phyloP scores from a whole-genome alignment of 2,797 vertebrate genomes.

The Urocyon cinereoargenteus region DNA sequence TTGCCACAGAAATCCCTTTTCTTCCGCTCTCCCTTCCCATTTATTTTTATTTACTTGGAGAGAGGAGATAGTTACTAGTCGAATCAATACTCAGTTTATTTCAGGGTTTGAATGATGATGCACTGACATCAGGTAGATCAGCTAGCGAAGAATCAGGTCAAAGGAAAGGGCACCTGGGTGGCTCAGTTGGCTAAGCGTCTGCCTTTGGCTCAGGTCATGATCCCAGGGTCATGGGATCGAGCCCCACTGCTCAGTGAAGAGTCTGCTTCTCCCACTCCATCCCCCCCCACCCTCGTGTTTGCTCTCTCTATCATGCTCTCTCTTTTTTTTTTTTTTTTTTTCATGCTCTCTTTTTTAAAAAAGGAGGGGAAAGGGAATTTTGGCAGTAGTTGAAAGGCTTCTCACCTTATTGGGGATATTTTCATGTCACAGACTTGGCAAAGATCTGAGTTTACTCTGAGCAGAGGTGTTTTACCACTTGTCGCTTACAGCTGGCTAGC shows the following conservation, averaged over 20 bases:
- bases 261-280: too few species aligned
- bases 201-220: too few species aligned
- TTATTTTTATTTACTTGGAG: slow-evolving; percentile 8
- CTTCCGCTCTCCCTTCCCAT: not conserved
- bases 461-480: not conserved
- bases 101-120: not conserved
- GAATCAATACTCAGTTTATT: not conserved
- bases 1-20: not conserved
- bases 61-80: not conserved
- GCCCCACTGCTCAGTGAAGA: too few species aligned
- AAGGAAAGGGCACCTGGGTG: not conserved
- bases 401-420: not conserved
- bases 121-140: not conserved
- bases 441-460: not conserved
- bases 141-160: not conserved
- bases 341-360: too few species aligned
- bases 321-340: too few species aligned
- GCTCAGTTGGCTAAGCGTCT: too few species aligned
- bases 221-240: too few species aligned
- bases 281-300: too few species aligned
- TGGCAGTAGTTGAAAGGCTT: not conserved
- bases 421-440: not conserved
- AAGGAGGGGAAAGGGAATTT: not conserved
- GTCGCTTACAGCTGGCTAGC: not conserved
- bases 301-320: too few species aligned